Evolutionary conservation across 2,888 invertebrate species (phyloP).

Genomic region (Heliconius cydno): DNA sequence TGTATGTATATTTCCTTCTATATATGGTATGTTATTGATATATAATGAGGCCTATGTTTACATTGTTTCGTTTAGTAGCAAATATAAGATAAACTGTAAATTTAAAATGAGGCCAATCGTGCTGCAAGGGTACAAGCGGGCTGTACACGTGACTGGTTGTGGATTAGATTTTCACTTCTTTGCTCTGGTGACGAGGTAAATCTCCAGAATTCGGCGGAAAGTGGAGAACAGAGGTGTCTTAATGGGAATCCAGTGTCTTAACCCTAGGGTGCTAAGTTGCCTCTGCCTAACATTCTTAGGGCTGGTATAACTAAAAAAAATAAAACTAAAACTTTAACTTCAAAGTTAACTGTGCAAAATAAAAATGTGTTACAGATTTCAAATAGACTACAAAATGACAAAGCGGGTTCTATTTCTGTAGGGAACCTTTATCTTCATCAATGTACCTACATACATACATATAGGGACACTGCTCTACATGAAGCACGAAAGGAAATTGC

Average conservation of each 20-base stretch:
- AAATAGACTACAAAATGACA: not conserved
- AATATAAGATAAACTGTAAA: not conserved
- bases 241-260: too few species aligned
- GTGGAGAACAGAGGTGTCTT: too few species aligned
- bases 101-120: not conserved
- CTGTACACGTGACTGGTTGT: too few species aligned
- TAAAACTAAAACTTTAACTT: too few species aligned
- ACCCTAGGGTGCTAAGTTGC: too few species aligned
- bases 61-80: not conserved
- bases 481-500: slow-evolving; percentile 34
- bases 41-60: not conserved
- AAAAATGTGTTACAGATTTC: not conserved
- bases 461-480: not conserved
- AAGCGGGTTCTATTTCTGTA: not conserved
- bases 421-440: not conserved
- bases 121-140: too few species aligned
- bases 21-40: slow-evolving; percentile 1
- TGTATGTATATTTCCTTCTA: not conserved
- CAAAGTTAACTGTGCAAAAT: not conserved
- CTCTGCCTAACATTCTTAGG: too few species aligned
- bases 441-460: not conserved
- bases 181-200: too few species aligned
- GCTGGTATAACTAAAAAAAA: too few species aligned
- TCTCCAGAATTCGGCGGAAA: too few species aligned
- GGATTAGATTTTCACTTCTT: too few species aligned